A percentile compares a stretch with the other conserved stretches of the same genome.
Evolutionary conservation across 2,113 vertebrate species (phyloP).

Genomic region (Nothoprocta perdicaria): DNA sequence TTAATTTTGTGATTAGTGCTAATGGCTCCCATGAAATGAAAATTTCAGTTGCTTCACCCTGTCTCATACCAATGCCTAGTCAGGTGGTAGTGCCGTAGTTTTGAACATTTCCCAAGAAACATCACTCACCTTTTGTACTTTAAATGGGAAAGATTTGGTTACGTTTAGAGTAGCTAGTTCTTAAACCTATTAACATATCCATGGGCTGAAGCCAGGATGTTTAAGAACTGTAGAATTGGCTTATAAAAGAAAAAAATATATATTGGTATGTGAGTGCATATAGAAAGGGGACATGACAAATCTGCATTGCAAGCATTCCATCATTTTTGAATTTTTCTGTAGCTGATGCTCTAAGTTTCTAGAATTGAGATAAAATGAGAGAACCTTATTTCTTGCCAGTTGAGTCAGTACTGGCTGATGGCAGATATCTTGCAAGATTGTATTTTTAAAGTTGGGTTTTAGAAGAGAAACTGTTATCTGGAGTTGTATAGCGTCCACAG

Average conservation of each 20-base stretch:
- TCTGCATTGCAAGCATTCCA: not conserved
- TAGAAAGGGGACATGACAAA: accelerated
- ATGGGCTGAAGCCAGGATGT: not conserved
- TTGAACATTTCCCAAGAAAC: not conserved
- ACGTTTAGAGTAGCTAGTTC: not conserved
- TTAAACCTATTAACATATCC: not conserved
- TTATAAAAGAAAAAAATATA: not conserved
- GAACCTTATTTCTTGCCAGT: not conserved
- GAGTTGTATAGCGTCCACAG: too few species aligned
- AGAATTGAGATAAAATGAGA: not conserved
- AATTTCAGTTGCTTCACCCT: not conserved
- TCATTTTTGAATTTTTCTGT: not conserved
- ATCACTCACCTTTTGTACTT: not conserved
- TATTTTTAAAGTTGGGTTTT: not conserved
- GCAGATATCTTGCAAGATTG: not conserved
- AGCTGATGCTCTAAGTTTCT: not conserved
- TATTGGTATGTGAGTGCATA: not conserved
- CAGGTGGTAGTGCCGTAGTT: not conserved
- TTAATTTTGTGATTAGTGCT: not conserved
- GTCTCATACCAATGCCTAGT: not conserved
- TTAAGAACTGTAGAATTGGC: not conserved
- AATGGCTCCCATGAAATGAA: not conserved
- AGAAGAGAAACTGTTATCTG: not conserved
- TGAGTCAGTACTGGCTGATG: not conserved
- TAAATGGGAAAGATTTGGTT: not conserved